Conservation (phyloP, 2,113 vertebrate species). For the Calonectris borealis region DNA sequence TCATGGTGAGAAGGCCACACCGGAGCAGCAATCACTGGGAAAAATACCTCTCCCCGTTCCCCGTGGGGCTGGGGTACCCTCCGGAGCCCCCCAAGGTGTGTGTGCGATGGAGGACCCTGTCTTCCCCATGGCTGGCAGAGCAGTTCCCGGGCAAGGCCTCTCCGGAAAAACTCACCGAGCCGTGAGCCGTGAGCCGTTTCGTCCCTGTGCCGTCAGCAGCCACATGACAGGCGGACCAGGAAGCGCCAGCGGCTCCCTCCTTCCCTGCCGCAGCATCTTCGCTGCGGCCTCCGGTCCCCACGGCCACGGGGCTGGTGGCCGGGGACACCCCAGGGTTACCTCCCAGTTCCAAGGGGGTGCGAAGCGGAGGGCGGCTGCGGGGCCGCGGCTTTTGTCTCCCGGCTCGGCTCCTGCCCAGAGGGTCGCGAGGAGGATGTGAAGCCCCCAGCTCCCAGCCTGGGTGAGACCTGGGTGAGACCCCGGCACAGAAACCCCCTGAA, state of each 20-base stretch:
- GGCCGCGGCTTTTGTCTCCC: not conserved
- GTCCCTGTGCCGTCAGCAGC: not conserved
- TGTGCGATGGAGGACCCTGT: rapidly evolving
- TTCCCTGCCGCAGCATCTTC: not conserved
- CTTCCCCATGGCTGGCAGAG: not conserved
- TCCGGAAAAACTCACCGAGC: not conserved
- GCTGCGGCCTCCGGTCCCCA: rapidly evolving
- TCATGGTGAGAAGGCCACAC: not conserved
- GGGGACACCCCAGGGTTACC: not conserved
- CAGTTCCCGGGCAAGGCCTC: not conserved
- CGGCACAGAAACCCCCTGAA: not conserved
- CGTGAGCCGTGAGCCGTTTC: not conserved
- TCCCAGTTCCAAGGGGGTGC: not conserved
- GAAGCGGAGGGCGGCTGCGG: rapidly evolving
- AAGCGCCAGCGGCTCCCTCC: not conserved
- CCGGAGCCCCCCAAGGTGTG: not conserved
- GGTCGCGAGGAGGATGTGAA: not conserved
- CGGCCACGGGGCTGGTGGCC: not conserved
- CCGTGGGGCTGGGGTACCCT: not conserved
- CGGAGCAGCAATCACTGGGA: not conserved
- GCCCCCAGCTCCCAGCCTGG: not conserved
- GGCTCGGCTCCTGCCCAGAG: not conserved
- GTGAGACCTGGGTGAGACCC: not conserved
- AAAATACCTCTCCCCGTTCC: not conserved
- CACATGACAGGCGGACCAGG: not conserved